Evolutionary conservation across 2,113 vertebrate species (phyloP).

Genomic region (Eolophus roseicapilla): DNA sequence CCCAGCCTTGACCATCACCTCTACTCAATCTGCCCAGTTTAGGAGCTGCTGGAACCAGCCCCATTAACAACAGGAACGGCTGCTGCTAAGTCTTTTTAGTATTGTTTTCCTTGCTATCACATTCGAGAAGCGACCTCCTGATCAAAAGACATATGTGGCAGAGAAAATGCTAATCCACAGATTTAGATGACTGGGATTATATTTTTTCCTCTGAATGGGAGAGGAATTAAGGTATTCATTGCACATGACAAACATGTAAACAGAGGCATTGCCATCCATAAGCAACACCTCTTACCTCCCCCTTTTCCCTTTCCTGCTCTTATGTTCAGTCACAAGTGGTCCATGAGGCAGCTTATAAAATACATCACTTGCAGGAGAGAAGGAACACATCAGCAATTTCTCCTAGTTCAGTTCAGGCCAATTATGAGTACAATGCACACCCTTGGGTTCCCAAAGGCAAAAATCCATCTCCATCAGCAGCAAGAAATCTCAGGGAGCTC

Average conservation of each 20-base stretch:
- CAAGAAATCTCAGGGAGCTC: slow-evolving; percentile 20
- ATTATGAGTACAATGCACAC: slow-evolving; percentile 60
- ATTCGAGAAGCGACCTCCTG: not conserved
- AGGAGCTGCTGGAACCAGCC: not conserved
- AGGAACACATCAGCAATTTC: slow-evolving; percentile 69
- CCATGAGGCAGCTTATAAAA: slow-evolving; percentile 22
- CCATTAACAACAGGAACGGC: rapidly evolving
- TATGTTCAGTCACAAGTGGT: not conserved
- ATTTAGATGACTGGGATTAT: not conserved
- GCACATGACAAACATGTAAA: not conserved
- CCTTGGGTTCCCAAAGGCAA: slow-evolving; percentile 68
- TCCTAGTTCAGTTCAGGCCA: slow-evolving; percentile 67
- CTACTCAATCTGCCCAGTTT: not conserved
- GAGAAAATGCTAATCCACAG: not conserved
- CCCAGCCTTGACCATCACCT: not conserved
- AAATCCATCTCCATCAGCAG: slow-evolving; percentile 67
- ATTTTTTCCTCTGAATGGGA: not conserved
- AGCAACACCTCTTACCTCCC: not conserved
- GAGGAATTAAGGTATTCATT: not conserved
- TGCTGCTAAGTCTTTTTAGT: not conserved
- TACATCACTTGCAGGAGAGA: slow-evolving; percentile 26
- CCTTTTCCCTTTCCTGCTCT: not conserved
- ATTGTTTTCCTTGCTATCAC: not conserved
- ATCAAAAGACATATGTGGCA: not conserved
- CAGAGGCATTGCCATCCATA: not conserved